Evolutionary conservation across 2,113 vertebrate species (phyloP).

Genomic region (Tachycineta bicolor): DNA sequence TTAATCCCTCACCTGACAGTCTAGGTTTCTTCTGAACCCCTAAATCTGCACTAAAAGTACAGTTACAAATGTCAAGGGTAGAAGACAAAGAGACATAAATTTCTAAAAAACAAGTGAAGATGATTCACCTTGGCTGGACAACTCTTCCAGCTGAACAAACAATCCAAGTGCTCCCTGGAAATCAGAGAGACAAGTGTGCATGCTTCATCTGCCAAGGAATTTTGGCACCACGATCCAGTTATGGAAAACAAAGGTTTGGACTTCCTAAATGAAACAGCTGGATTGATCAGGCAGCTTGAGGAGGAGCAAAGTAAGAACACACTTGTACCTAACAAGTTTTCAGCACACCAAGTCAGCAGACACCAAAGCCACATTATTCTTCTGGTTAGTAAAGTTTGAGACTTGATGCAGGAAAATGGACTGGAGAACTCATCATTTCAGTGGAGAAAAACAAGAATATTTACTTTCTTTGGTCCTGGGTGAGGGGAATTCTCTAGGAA

Average conservation of each 20-base stretch:
- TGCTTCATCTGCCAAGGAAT: not conserved
- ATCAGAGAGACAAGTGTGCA: not conserved
- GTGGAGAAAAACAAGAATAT: not conserved
- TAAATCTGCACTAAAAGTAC: not conserved
- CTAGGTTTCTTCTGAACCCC: not conserved
- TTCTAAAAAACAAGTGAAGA: not conserved
- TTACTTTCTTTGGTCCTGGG: not conserved
- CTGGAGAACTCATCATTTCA: not conserved
- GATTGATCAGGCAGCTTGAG: not conserved
- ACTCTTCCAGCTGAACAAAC: slow-evolving; percentile 27
- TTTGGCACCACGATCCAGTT: not conserved
- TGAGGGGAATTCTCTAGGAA: not conserved
- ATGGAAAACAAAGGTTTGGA: not conserved
- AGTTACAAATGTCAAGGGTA: not conserved
- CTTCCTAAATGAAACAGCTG: not conserved
- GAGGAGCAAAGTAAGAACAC: not conserved
- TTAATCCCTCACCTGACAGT: not conserved
- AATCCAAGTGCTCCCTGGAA: not conserved
- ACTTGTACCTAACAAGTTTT: not conserved
- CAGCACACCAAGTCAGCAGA: not conserved
- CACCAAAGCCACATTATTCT: not conserved
- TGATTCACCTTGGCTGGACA: not conserved
- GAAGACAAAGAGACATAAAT: not conserved
- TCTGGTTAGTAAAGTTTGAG: not conserved
- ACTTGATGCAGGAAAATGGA: not conserved